Evolutionary conservation across 2,797 vertebrate species (phyloP).

Genomic region (Apogon hyalosoma): DNA sequence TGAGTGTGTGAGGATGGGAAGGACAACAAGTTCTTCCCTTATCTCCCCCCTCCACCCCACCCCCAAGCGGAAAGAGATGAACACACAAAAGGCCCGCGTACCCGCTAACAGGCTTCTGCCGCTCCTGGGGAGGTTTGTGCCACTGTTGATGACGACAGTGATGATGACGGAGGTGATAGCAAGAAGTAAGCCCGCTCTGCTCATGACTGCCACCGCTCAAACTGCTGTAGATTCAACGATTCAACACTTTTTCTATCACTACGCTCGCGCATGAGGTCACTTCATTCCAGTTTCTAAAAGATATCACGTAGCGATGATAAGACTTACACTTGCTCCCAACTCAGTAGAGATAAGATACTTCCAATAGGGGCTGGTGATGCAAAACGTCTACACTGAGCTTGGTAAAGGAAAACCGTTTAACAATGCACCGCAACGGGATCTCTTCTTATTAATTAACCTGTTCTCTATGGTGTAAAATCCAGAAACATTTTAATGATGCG

Average conservation of each 20-base stretch:
- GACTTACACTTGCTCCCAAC: constrained; percentile 30
- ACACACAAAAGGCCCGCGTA: constrained; percentile 35
- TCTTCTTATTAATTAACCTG: not conserved
- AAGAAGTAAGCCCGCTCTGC: not conserved
- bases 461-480: not conserved
- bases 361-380: constrained; percentile 1
- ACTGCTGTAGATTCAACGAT: constrained; percentile 23
- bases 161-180: constrained; percentile 29
- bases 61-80: constrained; percentile 16
- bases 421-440: not conserved
- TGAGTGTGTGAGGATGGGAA: constrained; percentile 26
- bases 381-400: not conserved
- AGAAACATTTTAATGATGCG: not conserved
- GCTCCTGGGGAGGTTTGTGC: constrained; percentile 22
- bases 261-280: constrained; percentile 22
- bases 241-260: constrained; percentile 14
- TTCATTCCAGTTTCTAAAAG: constrained; percentile 30
- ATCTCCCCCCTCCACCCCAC: constrained; percentile 30
- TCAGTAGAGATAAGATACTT: constrained; percentile 43
- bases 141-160: constrained; percentile 28
- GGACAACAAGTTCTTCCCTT: constrained; percentile 56
- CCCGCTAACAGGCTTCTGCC: constrained; percentile 15
- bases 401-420: not conserved
- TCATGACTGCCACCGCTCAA: not conserved
- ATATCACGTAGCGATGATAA: constrained; percentile 35